phyloP scores from a whole-genome alignment of 2,797 vertebrate species.

The Nannoperca australis region DNA sequence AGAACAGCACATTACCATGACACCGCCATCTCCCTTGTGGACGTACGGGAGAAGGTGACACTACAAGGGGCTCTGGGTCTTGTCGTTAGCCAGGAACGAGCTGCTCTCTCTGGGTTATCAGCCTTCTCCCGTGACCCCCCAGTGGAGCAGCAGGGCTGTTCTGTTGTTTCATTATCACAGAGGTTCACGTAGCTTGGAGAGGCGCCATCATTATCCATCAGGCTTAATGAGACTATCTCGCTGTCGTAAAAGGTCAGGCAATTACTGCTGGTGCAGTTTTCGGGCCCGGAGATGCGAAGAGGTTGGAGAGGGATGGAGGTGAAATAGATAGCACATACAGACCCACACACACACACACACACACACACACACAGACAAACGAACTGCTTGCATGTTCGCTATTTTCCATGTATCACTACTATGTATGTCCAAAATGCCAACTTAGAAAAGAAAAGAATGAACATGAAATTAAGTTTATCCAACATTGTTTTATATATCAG shows the following conservation, averaged over 20 bases:
- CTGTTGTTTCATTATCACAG: slow-evolving; percentile 96
- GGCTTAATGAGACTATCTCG: slow-evolving; percentile 97
- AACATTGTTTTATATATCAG: background rate
- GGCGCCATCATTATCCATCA: slow-evolving; percentile 93
- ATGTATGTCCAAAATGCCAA: background rate
- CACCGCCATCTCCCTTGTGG: slow-evolving; percentile 60
- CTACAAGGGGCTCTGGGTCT: slow-evolving; percentile 73
- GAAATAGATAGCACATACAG: slow-evolving; percentile 66
- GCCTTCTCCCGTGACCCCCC: slow-evolving; percentile 77
- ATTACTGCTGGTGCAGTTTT: slow-evolving; percentile 97
- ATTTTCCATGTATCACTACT: slow-evolving; percentile 2
- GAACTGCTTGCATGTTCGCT: slow-evolving; percentile 19
- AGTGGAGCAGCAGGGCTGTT: slow-evolving; percentile 79
- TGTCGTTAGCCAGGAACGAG: slow-evolving; percentile 77
- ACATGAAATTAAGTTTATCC: background rate
- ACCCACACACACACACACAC: slow-evolving; percentile 35
- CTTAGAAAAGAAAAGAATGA: background rate
- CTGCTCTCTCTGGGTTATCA: slow-evolving; percentile 79
- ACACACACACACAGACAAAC: slow-evolving; percentile 40
- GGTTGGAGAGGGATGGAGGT: slow-evolving; percentile 83
- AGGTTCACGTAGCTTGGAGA: slow-evolving; percentile 95
- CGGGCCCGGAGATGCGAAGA: slow-evolving; percentile 85
- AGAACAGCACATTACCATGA: slow-evolving; percentile 45
- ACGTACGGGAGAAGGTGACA: slow-evolving; percentile 66
- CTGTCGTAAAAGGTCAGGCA: slow-evolving; percentile 98